These are phyloP conservation scores for Peromyscus melanophrys DNA, from an alignment of 2,797 vertebrate species.

Conservation along the genomic window DNA sequence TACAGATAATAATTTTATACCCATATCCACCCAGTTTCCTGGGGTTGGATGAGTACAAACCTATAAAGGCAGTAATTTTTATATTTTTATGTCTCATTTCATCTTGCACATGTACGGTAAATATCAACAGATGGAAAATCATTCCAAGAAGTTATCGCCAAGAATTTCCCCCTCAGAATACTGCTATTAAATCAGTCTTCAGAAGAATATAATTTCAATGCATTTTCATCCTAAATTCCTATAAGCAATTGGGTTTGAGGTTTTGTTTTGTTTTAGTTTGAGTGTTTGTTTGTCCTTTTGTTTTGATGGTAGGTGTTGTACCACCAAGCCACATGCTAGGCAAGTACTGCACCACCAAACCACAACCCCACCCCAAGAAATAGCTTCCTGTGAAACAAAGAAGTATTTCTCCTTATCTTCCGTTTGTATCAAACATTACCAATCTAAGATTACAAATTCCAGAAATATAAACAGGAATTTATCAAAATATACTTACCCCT, in stretches of 20 bases:
- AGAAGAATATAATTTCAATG: conserved; percentile 41
- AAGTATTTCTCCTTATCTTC: not conserved
- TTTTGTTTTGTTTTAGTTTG: not conserved
- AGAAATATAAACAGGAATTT: not conserved
- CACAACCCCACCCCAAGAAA: not conserved
- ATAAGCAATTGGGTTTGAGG: not conserved
- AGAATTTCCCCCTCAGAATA: not conserved
- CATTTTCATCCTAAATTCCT: conserved; percentile 26
- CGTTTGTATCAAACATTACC: not conserved
- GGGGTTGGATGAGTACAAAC: not conserved
- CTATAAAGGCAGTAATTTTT: conserved; percentile 38
- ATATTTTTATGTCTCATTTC: conserved; percentile 47
- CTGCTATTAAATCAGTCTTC: not conserved
- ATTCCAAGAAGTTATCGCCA: conserved; percentile 26
- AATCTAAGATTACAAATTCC: conserved; percentile 12
- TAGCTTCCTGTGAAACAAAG: not conserved
- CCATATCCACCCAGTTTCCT: conserved; percentile 1
- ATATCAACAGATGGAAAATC: conserved; percentile 24
- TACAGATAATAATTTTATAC: conserved; percentile 56
- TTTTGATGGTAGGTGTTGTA: not conserved
- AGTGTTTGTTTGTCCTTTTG: not conserved
- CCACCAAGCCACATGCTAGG: too few species aligned
- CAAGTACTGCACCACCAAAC: too few species aligned
- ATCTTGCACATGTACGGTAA: not conserved
- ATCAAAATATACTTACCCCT: not conserved